Percentiles rank a stretch among this genome's conserved stretches.
phyloP scores from a whole-genome alignment of 2,113 vertebrate genomes.

The Acanthochromis polyacanthus region DNA sequence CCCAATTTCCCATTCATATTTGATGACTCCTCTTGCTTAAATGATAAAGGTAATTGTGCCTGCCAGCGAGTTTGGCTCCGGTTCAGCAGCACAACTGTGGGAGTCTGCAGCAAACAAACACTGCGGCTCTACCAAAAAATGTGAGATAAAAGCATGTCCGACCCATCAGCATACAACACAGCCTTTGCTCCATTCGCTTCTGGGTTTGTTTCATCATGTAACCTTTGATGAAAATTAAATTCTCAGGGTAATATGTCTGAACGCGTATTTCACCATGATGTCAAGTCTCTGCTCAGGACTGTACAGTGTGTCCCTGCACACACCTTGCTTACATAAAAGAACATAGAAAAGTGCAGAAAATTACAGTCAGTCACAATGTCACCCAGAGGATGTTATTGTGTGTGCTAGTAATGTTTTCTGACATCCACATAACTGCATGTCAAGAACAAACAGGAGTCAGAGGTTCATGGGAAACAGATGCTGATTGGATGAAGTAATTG shows the following conservation, averaged over 20 bases:
- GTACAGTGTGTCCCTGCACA: background rate
- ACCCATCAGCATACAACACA: background rate
- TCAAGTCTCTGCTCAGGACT: background rate
- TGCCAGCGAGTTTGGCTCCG: slow-evolving; percentile 15
- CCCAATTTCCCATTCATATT: slow-evolving; percentile 65
- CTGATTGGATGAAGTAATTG: background rate
- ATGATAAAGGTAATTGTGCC: slow-evolving; percentile 51
- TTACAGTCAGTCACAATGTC: background rate
- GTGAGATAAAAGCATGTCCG: slow-evolving; percentile 6
- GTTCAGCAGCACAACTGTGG: background rate
- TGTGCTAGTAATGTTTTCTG: too few species aligned
- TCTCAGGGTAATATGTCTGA: background rate
- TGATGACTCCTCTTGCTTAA: slow-evolving; percentile 58
- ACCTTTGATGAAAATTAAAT: slow-evolving; percentile 12
- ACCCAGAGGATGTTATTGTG: background rate
- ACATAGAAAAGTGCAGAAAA: background rate
- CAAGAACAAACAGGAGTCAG: background rate
- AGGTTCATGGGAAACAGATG: background rate
- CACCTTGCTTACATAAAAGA: background rate
- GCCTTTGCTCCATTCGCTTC: slow-evolving; percentile 29
- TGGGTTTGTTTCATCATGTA: slow-evolving; percentile 8
- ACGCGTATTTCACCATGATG: background rate
- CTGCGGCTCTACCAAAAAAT: background rate
- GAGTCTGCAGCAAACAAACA: slow-evolving; percentile 11
- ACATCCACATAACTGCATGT: too few species aligned